Evolutionary conservation across 2,113 vertebrate genomes (phyloP).

Genomic region (Recurvirostra avosetta): DNA sequence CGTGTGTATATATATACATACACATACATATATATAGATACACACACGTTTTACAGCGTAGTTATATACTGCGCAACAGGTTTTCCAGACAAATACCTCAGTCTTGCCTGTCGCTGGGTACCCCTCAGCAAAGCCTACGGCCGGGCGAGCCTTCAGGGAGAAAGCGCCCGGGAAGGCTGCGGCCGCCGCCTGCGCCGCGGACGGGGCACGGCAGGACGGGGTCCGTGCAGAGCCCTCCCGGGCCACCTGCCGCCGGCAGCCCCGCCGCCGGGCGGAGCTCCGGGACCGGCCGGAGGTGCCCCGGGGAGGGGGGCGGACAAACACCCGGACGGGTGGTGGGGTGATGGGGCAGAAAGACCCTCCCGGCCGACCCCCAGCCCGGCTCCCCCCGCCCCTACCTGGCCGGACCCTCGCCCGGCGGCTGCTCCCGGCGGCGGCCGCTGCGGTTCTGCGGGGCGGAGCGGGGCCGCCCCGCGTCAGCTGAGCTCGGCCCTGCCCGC

Average conservation of each 20-base stretch:
- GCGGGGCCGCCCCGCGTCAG: too few relatives aligned
- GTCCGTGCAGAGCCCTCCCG: rapidly evolving
- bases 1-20: background rate
- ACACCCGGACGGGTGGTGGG: too few relatives aligned
- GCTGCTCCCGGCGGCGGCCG: rapidly evolving
- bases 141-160: background rate
- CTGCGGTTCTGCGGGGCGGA: background rate
- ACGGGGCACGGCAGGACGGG: rapidly evolving
- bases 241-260: background rate
- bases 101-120: background rate
- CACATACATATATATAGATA: too few relatives aligned
- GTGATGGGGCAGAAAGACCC: too few relatives aligned
- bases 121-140: rapidly evolving
- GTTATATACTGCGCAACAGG: rapidly evolving
- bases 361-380: background rate
- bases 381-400: background rate
- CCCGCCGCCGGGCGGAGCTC: background rate
- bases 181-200: too few relatives aligned
- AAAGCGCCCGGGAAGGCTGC: too few relatives aligned
- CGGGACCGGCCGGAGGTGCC: background rate
- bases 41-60: background rate
- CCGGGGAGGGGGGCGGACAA: too few relatives aligned
- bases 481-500: too few relatives aligned
- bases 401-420: too few relatives aligned
- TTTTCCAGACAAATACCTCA: background rate